Conservation (phyloP, 1,140 invertebrate genomes). For the Hesperophylax magnus region DNA sequence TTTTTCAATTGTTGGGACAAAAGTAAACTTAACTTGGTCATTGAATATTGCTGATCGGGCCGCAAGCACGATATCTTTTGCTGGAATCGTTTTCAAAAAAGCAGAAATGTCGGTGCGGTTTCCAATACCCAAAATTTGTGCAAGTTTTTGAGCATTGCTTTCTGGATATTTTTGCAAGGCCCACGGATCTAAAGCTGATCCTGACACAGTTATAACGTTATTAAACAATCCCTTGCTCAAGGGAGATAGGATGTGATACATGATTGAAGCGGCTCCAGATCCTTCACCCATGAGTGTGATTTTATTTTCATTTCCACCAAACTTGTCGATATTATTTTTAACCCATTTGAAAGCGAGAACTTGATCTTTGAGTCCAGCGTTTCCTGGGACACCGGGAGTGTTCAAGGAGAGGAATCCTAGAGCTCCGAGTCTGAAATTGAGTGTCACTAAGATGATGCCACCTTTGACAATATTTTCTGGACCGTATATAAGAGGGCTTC, state of each 20-base stretch:
- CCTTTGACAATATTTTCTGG: slow-evolving; percentile 65
- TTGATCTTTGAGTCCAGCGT: slow-evolving; percentile 58
- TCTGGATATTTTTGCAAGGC: slow-evolving; percentile 68
- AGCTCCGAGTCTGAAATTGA: slow-evolving; percentile 68
- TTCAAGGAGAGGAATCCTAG: slow-evolving; percentile 73
- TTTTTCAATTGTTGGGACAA: slow-evolving; percentile 42
- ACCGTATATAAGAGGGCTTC: slow-evolving; percentile 53
- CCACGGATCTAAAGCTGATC: slow-evolving; percentile 74
- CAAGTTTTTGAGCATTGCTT: slow-evolving; percentile 69
- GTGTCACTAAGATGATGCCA: slow-evolving; percentile 67
- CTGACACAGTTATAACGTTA: slow-evolving; percentile 67
- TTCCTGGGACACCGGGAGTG: slow-evolving; percentile 62
- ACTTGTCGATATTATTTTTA: slow-evolving; percentile 63
- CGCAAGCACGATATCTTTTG: slow-evolving; percentile 57
- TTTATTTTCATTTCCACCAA: slow-evolving; percentile 66
- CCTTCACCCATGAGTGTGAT: slow-evolving; percentile 63
- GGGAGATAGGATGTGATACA: slow-evolving; percentile 59
- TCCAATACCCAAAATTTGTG: slow-evolving; percentile 68
- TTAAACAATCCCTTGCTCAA: slow-evolving; percentile 58
- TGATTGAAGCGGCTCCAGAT: slow-evolving; percentile 40
- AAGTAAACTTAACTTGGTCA: slow-evolving; percentile 38
- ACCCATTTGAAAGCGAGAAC: slow-evolving; percentile 68
- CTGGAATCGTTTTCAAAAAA: slow-evolving; percentile 47
- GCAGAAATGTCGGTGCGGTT: slow-evolving; percentile 61
- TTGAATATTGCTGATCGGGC: slow-evolving; percentile 55